Evolutionary conservation across 92 coral and sea anemone species (phyloP), one percentile per base, ranked within the genome.

Genomic region (Porites evermanni): DNA sequence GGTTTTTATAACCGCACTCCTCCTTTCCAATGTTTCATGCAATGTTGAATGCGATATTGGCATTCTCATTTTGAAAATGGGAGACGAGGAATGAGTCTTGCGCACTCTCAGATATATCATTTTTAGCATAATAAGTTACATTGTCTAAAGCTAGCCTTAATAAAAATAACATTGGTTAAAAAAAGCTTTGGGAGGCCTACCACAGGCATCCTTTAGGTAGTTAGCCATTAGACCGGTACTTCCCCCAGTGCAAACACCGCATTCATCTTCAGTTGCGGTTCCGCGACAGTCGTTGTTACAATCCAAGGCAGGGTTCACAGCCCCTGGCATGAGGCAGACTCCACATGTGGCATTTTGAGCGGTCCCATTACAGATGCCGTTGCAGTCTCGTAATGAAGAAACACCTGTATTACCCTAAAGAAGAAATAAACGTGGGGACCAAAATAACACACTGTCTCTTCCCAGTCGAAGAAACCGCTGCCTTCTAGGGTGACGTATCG

Each of bases 191-290:
- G 63, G 1, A 18, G 61, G 82, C 94, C 47, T 69, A 93, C 97
- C 91, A 64, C 97, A 93, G 8, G 84, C 94, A 71, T 93, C 97
- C 83, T 74, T 85, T 10, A 86, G 79, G 67, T 53, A 79, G 52
- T 91, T 82, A 0, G 70, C 84, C 12, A 29, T 20, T 78, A 70
- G 26, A 47, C 97, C 94, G 67, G 97, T 91, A 2, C 24, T 59
- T 7, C 97, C 97, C 14, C 97, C 94, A 1, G 97, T 82, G 80
- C 94, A 91, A 13, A 47, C 21, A 12, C 76, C 77, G 60, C 96
- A 93, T 0, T 52, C 60, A 24, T 93, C 96, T 16, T 7, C 0
- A 19, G 11, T 6, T 50, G 96, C 96, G 1, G 51, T 2, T 12
- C 96, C 96, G 26, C 20, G 10, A 79, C 96, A 93, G 1, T 68